Evolutionary conservation across 2,113 vertebrate genomes (phyloP), one percentile per base, ranked within the genome.

Genomic region (Hyla sarda): DNA sequence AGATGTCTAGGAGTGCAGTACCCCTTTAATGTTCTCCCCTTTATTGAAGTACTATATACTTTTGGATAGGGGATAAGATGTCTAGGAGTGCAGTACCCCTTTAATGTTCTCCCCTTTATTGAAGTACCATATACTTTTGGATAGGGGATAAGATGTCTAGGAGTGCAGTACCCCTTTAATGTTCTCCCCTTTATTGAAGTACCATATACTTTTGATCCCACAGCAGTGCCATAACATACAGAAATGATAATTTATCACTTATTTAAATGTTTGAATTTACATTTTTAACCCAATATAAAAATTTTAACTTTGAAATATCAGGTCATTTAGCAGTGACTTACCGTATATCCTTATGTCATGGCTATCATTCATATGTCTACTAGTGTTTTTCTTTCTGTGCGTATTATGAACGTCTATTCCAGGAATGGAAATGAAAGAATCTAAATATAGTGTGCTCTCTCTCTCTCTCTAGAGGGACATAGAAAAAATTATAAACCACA

Each of bases 381-480:
- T 2, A 60, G 9, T 58, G 54, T 21, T 84, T 41, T 73, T 60
- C 32, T 54, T 60, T 32, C 73, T 47, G 45, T 32, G 54, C 52
- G 37, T 83, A 73, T 83, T 72, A 83, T 28, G 67, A 83, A 83
- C 65, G 56, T 77, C 73, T 85, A 85, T 85, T 85, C 83, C 58
- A 67, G 83, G 83, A 84, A 84, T 84, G 83, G 37, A 52, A 85
- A 85, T 77, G 62, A 84, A 74, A 37, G 17, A 50, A 23, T 19
- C 56, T 85, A 77, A 85, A 77, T 50, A 85, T 85, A 77, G 83
- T 37, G 73, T 37, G 12, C 14, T n/a, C 3, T 25, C 21, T 83
- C 14, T n/a, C 3, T 25, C 21, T 83, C 80, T 82, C 80, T 16
- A 50, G 45, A 23, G 80, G 52, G 52, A 79, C 58, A 37, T 5